Percentiles rank a stretch among this genome's conserved stretches.
Evolutionary conservation across 2,797 vertebrate species (phyloP).

Genomic region (Pempheris klunzingeri): DNA sequence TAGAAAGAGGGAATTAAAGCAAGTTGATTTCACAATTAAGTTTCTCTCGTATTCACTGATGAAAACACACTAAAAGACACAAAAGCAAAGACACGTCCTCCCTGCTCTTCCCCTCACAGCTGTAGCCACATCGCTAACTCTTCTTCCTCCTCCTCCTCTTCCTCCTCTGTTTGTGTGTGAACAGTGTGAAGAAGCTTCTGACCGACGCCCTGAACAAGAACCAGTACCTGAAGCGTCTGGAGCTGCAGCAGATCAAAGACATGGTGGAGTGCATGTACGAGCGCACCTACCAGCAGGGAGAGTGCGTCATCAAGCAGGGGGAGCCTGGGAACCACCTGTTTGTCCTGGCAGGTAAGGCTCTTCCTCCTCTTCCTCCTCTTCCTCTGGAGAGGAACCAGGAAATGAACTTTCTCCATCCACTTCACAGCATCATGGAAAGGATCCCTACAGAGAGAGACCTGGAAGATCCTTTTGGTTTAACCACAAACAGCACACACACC

Average conservation of each 20-base stretch:
- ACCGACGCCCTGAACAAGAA: slow-evolving; percentile 92
- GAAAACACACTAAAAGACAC: not conserved
- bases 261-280: slow-evolving; percentile 98
- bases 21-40: not conserved
- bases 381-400: not conserved
- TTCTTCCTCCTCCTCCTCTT: too few relatives aligned
- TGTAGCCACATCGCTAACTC: not conserved
- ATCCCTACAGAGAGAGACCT: too few relatives aligned
- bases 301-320: slow-evolving; percentile 91
- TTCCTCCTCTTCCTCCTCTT: too few relatives aligned
- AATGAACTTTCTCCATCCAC: too few relatives aligned
- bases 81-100: too few relatives aligned
- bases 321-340: slow-evolving; percentile 94
- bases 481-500: too few relatives aligned
- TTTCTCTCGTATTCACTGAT: not conserved
- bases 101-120: too few relatives aligned
- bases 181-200: slow-evolving; percentile 93
- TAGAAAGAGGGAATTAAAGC: not conserved
- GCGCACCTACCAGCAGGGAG: slow-evolving; percentile 90
- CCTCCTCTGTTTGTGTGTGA: not conserved
- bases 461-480: too few relatives aligned
- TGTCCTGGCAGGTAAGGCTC: slow-evolving; percentile 94
- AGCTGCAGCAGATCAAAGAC: slow-evolving; percentile 92
- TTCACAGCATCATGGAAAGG: too few relatives aligned
- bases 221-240: slow-evolving; percentile 93